These are phyloP conservation scores for Drosophila pseudotakahashii DNA, from an alignment of 2,888 invertebrate species.

Conservation along the genomic window DNA sequence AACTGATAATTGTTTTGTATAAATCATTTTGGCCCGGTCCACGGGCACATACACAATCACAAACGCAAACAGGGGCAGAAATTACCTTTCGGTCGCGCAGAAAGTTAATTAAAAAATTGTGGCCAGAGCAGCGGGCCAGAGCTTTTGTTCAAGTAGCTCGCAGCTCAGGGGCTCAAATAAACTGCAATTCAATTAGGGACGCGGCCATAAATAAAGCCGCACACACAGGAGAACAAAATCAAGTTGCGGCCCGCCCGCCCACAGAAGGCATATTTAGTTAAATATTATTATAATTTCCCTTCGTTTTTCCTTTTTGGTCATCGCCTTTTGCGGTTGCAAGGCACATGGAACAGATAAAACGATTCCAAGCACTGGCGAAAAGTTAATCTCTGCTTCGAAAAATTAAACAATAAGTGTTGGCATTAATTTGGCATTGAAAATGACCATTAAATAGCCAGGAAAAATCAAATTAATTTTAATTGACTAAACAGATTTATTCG, in stretches of 20 bases:
- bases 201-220: slow-evolving; percentile 70
- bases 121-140: slow-evolving; percentile 53
- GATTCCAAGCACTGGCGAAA: slow-evolving; percentile 22
- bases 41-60: neutral
- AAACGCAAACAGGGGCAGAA: slow-evolving; percentile 23
- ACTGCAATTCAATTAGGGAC: slow-evolving; percentile 79
- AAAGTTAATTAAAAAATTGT: slow-evolving; percentile 80
- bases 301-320: slow-evolving; percentile 19
- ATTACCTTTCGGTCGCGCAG: slow-evolving; percentile 53
- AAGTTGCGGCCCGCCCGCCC: slow-evolving; percentile 4
- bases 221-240: slow-evolving; percentile 10
- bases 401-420: neutral
- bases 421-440: neutral
- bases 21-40: slow-evolving; percentile 62
- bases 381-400: fast-evolving
- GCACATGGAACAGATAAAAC: slow-evolving; percentile 51
- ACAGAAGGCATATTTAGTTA: slow-evolving; percentile 69
- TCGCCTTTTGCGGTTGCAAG: slow-evolving; percentile 35
- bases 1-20: slow-evolving; percentile 77
- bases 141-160: slow-evolving; percentile 63
- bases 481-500: too few species aligned
- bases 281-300: slow-evolving; percentile 75
- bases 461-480: too few species aligned
- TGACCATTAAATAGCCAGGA: too few species aligned
- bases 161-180: slow-evolving; percentile 61